These are phyloP conservation scores for Yponomeuta evonymella DNA, from an alignment of 2,888 invertebrate species.

Conservation along the genomic window DNA sequence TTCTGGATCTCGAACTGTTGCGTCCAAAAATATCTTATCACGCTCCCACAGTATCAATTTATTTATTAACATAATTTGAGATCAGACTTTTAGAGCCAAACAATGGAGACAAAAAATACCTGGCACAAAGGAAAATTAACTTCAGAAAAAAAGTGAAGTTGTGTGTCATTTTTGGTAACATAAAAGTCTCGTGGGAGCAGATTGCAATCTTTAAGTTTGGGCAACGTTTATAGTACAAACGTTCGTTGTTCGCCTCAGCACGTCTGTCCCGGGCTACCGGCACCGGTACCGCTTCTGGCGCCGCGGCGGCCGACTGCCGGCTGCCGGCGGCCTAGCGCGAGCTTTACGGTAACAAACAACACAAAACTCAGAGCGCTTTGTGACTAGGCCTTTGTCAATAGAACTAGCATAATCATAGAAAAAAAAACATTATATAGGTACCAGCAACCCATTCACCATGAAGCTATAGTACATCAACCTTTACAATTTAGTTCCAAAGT, in stretches of 20 bases:
- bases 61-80: too few species aligned
- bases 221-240: not conserved
- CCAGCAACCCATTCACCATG: too few species aligned
- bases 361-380: too few species aligned
- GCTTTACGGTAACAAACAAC: too few species aligned
- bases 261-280: not conserved
- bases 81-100: too few species aligned
- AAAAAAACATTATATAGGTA: too few species aligned
- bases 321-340: not conserved
- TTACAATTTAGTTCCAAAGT: too few species aligned
- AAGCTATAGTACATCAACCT: too few species aligned
- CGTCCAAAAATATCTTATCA: not conserved
- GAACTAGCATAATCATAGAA: too few species aligned
- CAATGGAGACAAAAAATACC: too few species aligned
- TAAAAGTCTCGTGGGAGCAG: conserved; percentile 2
- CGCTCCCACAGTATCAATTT: not conserved
- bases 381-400: too few species aligned
- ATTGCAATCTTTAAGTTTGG: not conserved
- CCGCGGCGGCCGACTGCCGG: not conserved
- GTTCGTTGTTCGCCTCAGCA: not conserved
- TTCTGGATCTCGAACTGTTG: conserved; percentile 24
- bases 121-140: not conserved
- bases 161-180: not conserved
- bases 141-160: not conserved
- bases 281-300: not conserved